Conservation (phyloP, 2,113 vertebrate species). For the Spea multiplicata region DNA sequence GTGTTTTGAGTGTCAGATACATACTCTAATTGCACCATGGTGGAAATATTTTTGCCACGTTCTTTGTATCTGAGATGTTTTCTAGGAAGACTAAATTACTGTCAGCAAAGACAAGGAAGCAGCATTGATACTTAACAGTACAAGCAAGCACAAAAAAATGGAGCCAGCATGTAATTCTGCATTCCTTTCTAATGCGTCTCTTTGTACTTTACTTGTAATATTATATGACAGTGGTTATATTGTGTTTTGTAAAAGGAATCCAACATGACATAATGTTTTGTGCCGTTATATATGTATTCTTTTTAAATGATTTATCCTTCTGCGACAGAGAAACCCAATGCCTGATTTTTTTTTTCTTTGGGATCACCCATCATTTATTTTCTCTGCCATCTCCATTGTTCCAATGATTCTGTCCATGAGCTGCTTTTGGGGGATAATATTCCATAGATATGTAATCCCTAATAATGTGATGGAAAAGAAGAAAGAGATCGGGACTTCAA, state of each 20-base stretch:
- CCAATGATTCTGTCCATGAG: no score
- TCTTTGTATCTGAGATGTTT: slow-evolving; percentile 22
- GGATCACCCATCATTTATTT: no score
- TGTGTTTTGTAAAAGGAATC: not conserved
- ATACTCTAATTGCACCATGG: slow-evolving; percentile 6
- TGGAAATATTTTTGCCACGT: slow-evolving; percentile 9
- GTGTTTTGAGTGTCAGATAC: slow-evolving; percentile 4
- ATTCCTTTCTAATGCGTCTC: slow-evolving; percentile 26
- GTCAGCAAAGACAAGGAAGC: slow-evolving; percentile 34
- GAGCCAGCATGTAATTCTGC: slow-evolving; percentile 26
- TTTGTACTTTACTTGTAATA: slow-evolving; percentile 9
- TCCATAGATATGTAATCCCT: no score
- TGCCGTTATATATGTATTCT: no score
- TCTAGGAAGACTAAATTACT: slow-evolving; percentile 27
- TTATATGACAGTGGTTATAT: not conserved
- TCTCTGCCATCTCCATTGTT: no score
- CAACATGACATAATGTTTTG: no score
- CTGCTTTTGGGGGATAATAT: no score
- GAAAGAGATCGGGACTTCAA: no score
- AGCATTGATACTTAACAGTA: not conserved
- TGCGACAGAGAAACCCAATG: no score
- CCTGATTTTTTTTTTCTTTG: no score
- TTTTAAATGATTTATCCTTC: no score
- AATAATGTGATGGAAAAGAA: no score
- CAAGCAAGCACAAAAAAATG: slow-evolving; percentile 11